Base-by-base conservation (phyloP, 64 coral and sea anemone genomes). In the Montipora capricornis region DNA sequence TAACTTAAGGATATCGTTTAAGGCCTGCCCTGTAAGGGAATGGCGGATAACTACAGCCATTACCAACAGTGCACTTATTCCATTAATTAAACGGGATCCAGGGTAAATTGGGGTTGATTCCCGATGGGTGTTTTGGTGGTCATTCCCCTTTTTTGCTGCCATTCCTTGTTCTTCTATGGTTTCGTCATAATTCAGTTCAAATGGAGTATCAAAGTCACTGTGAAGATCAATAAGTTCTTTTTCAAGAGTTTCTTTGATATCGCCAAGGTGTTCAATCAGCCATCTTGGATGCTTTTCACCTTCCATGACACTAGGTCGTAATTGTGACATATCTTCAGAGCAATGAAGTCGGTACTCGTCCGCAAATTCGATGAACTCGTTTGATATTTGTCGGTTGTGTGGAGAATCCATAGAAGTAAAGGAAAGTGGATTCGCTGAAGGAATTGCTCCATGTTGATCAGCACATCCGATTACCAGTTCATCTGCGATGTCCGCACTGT, bases 1-100 rank as follows among this genome's bases (percentile, higher is more conserved):
- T 3, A 89, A 75, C 58, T 62, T 78, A 10, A 89, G 76, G 20
- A 89, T 89, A 75, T 89, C 88, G 44, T 78, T 89, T 78, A 79
- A 37, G 19, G 88, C 75, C 76, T 89, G 59, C 29, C 88, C 88
- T 19, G 74, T 70, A 20, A 89, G 58, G 14, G 70, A 77, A 79
- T 89, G 88, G 4, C 74, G n/a, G 17, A 89, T 6, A 44, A 78
- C 88, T 44, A 89, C 88, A 14, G 76, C 52, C 88, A 77, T 89
- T 12, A 79, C 70, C 19, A 4, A 24, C 6, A 74, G 19, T 74
- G 70, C 70, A 74, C 20, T 74, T 74, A 74, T 74, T 24, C 70
- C 70, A 74, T 44, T 37, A 74, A 5, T 74, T 74, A 74, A 74
- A 24, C 24, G 6, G 6, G 70, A 20, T n/a, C 70, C 70, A 24